Conservation (phyloP, 2,888 invertebrate genomes). For the Pegoplata infirma region DNA sequence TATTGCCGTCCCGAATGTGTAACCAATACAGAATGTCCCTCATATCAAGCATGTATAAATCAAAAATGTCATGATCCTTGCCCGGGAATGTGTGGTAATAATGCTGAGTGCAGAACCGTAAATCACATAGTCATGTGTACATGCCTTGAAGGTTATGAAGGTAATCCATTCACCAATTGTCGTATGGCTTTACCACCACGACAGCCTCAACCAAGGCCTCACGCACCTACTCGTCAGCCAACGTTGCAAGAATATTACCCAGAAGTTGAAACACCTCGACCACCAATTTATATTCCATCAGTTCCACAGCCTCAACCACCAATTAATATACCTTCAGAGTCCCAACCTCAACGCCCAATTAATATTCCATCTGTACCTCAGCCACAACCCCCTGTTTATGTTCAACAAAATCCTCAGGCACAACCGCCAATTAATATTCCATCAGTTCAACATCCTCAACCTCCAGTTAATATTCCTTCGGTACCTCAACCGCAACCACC, state of each 20-base stretch:
- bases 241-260: neutral
- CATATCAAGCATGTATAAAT: conserved; percentile 85
- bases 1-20: conserved; percentile 87
- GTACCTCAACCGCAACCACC: neutral
- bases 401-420: neutral
- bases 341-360: neutral
- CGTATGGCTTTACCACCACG: conserved; percentile 64
- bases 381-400: neutral
- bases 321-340: neutral
- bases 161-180: conserved; percentile 86
- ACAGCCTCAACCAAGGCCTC: neutral
- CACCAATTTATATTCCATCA: neutral
- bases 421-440: neutral
- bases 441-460: neutral
- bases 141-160: conserved; percentile 82
- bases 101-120: conserved; percentile 85
- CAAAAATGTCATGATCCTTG: conserved; percentile 89
- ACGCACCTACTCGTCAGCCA: neutral
- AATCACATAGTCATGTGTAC: conserved; percentile 88
- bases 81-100: conserved; percentile 85
- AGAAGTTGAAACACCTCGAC: neutral
- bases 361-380: neutral
- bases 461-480: neutral
- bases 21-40: conserved; percentile 85
- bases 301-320: neutral